Evolutionary conservation across 2,888 invertebrate species (phyloP).

Genomic region (Oscheius sp.): DNA sequence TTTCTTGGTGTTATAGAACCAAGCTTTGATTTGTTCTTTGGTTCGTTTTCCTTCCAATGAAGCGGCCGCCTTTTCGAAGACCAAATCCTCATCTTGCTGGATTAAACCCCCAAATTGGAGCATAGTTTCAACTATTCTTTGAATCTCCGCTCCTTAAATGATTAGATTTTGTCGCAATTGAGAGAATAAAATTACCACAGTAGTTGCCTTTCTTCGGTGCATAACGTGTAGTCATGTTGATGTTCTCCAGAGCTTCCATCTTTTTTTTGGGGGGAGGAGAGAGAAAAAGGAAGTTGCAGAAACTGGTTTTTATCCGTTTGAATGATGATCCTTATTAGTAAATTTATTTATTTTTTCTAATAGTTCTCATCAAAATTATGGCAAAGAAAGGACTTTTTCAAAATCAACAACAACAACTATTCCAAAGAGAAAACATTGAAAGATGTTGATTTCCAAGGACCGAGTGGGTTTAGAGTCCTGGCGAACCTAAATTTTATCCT

Average conservation of each 20-base stretch:
- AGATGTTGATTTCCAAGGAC: conserved; percentile 49
- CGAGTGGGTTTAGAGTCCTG: conserved; percentile 51
- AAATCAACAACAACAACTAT: too few species aligned
- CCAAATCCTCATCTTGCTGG: background rate
- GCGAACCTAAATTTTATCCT: conserved; percentile 45
- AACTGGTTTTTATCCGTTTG: too few species aligned
- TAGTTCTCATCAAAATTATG: too few species aligned
- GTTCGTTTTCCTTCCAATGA: background rate
- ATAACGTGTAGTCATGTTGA: background rate
- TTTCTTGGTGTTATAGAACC: background rate
- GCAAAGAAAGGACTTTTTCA: too few species aligned
- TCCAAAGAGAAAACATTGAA: conserved; percentile 42
- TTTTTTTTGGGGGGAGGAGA: background rate
- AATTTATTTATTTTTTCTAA: too few species aligned
- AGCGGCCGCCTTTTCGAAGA: background rate
- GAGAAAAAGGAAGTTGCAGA: too few species aligned
- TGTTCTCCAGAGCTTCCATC: background rate
- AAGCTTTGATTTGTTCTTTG: background rate
- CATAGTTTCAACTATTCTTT: background rate
- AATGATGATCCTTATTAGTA: too few species aligned
- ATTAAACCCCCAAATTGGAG: too few species aligned
- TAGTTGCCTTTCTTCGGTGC: background rate
- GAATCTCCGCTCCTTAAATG: background rate
- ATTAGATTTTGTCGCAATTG: too few species aligned
- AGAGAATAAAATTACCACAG: background rate